Base-by-base conservation (phyloP, 2,113 vertebrate genomes). In the Glaucomys volans region DNA sequence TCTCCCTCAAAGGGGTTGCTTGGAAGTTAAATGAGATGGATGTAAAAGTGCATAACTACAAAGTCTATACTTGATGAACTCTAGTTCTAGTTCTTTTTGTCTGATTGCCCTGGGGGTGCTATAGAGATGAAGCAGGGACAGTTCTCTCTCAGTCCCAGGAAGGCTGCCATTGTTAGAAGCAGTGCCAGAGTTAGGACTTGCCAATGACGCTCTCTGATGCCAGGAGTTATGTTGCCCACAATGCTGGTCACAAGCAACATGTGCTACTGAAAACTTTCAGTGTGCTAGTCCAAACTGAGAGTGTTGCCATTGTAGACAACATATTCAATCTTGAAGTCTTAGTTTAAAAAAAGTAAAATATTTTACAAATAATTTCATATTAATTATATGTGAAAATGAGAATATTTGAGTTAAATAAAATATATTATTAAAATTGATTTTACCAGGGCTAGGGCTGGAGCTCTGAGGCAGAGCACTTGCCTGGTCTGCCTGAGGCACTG, bases 401-500 rank as follows among this genome's bases (percentile, higher is more conserved):
- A 81, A 42, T 59, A 87, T 82, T 87, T 35, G 24, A 20, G 14
- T 87, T 83, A 89, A 94, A 82, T 67, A 62, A 93, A 91, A 62
- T 57, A 82, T 75, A 69, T 84, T 64, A 64, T 40, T 87, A 8
- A 83, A 79, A 47, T 5, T 47, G 44, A 9, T 47, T 47, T 47
- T 47, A 47, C 44, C 44, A 47, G 44, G 44, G 7, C 44, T 47
- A 9, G 1, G 44, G 44, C 44, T 8, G 44, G 7, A 47, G 44
- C 44, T 47, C 44, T 8, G 44, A 8, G 44, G 44, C 44, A 47
- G 44, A 47, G 44, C 44, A 6, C 44, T 47, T 47, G 44, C 44
- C 44, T 47, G 9, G 44, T n/a, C 44, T 47, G 44, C 44, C 44
- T 47, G 44, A 47, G 44, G 44, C 44, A 47, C 44, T 47, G 44